These are phyloP conservation scores for Cecidostiba fungosa DNA, from an alignment of 2,888 invertebrate species.

Conservation along the genomic window DNA sequence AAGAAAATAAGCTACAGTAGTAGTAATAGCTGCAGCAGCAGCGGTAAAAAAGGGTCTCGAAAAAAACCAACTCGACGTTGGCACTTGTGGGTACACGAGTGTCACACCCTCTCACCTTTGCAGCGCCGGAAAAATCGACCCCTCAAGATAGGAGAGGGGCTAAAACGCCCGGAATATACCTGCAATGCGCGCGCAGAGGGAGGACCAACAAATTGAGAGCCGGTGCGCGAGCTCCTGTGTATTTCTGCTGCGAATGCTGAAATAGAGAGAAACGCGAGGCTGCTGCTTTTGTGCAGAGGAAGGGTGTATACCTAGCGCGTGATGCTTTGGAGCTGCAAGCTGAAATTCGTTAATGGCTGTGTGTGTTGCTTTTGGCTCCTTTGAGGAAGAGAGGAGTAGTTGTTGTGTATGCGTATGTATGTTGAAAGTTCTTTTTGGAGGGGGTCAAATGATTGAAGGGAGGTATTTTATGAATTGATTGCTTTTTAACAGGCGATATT, in stretches of 20 bases:
- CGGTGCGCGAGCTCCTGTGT: background rate
- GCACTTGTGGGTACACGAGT: background rate
- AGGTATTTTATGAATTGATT: background rate
- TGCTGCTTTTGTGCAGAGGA: background rate
- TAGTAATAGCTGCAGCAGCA: background rate
- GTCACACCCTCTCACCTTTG: constrained; percentile 44
- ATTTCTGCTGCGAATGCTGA: background rate
- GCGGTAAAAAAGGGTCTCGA: background rate
- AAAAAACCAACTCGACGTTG: background rate
- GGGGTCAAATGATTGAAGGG: background rate
- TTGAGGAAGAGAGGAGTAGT: background rate
- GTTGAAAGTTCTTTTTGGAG: background rate
- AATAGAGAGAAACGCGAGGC: background rate
- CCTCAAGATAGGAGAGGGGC: background rate
- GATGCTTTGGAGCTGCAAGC: background rate
- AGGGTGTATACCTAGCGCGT: background rate
- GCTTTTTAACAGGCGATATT: background rate
- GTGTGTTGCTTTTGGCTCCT: background rate
- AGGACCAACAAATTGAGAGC: background rate
- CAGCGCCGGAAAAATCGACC: constrained; percentile 31
- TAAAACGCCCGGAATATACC: constrained; percentile 4
- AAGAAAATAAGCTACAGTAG: background rate
- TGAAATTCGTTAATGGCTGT: background rate
- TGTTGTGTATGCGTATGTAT: background rate
- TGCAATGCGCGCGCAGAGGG: background rate